Conservation (phyloP, 2,113 vertebrate genomes). For the Python bivittatus region DNA sequence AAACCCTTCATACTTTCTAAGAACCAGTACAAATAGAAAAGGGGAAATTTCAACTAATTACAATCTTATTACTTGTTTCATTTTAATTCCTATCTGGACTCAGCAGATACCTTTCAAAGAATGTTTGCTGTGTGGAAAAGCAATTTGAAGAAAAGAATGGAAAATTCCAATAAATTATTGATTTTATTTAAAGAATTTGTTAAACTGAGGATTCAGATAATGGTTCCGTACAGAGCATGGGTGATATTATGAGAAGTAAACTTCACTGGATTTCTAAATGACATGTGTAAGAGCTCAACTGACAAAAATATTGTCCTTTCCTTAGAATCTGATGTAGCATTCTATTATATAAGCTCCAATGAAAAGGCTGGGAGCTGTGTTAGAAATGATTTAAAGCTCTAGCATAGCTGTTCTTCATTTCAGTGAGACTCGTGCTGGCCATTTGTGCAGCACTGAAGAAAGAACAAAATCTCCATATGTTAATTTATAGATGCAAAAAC, state of each 20-base stretch:
- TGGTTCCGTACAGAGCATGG: neutral
- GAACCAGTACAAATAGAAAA: neutral
- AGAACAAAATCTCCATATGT: neutral
- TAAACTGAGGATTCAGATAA: neutral
- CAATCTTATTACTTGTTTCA: constrained; percentile 9
- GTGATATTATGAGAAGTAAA: neutral
- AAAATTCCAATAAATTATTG: neutral
- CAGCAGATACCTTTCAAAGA: neutral
- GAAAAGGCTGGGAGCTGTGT: neutral
- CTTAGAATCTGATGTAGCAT: neutral
- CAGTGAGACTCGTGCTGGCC: neutral
- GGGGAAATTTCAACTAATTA: constrained; percentile 5
- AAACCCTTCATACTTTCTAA: neutral
- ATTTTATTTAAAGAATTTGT: neutral
- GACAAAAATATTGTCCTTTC: neutral
- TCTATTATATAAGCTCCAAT: neutral
- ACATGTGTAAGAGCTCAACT: neutral
- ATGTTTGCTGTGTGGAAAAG: neutral
- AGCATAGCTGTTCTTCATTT: neutral
- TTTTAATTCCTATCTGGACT: neutral
- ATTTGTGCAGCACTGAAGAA: neutral
- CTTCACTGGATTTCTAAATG: neutral
- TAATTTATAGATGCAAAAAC: neutral
- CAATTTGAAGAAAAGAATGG: neutral
- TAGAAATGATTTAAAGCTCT: neutral